phyloP scores from a whole-genome alignment of 2,797 vertebrate genomes.

The Petrocephalus sullivani region DNA sequence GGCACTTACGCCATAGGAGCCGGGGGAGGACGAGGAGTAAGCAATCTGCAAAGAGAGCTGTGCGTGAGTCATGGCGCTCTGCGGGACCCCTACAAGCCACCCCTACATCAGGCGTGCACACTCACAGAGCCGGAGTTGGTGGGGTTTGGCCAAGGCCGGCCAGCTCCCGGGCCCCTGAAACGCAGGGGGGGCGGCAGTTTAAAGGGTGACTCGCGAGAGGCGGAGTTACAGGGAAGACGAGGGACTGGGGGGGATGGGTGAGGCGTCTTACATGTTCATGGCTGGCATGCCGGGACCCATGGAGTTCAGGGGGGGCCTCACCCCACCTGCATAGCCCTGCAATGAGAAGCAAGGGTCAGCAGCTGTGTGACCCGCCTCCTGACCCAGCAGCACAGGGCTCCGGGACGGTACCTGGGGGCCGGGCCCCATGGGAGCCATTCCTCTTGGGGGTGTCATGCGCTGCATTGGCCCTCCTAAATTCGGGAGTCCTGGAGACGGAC shows the following conservation, averaged over 20 bases:
- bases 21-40: constrained; percentile 96
- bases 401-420: constrained; percentile 80
- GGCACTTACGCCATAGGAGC: constrained; percentile 89
- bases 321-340: constrained; percentile 95
- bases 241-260: too few species aligned
- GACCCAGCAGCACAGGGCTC: not conserved
- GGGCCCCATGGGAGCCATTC: constrained; percentile 96
- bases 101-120: constrained; percentile 33
- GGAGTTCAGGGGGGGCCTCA: constrained; percentile 97
- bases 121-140: constrained; percentile 97
- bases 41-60: constrained; percentile 77
- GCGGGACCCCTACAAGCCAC: not conserved
- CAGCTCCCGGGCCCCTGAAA: constrained; percentile 87
- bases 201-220: not conserved
- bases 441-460: constrained; percentile 94
- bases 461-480: constrained; percentile 93
- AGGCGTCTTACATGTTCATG: constrained; percentile 87
- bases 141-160: constrained; percentile 95
- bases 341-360: constrained; percentile 74
- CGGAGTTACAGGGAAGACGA: not conserved
- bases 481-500: constrained; percentile 68
- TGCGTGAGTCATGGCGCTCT: not conserved
- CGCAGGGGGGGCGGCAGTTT: not conserved
- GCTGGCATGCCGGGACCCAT: constrained; percentile 96
- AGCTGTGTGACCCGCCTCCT: constrained; percentile 15